Base-by-base conservation (phyloP, 1,140 invertebrate species). In the Mizuhopecten yessoensis region DNA sequence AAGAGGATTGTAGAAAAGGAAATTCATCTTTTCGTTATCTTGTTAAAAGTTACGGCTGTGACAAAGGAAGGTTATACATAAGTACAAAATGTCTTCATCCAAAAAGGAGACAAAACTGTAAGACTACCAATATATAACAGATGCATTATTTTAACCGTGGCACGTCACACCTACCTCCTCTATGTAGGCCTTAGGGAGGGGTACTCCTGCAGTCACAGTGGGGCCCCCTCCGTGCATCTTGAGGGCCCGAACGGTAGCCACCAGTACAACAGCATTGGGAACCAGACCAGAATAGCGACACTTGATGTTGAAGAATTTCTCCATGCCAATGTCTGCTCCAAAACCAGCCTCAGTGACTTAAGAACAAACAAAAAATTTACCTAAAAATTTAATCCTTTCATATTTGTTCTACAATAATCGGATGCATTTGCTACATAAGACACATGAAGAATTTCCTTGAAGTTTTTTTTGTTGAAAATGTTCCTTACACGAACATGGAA, bases 181-280 rank as follows among this genome's bases (percentile, higher is more conserved):
- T 3, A 97, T 97, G 95, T 99, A 99, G 94, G 98, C 98, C 87
- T 97, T 97, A 88, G 98, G 97, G 0, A 99, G 96, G 0, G 98
- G 98, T 29, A 97, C 96, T 0, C 99, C 99, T 5, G 99, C 97
- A 0, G 97, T 97, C 23, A 99, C 99, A 0, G 98, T 94, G 3
- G 99, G 98, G 0, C 99, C 99, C 89, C 99, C 99, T 29, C 99
- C 99, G 96, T 99, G 99, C 98, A 99, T 99, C 97, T 99, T 99
- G 34, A 99, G 97, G 23, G 99, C 99, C 94, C 99, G 97, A 20
- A 99, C 97, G 0, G 99, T 99, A 0, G 98, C 97, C 7, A 99
- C 99, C 34, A 99, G 97, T 0, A 99, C 99, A 33, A 99, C 98
- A 94, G 98, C 98, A 97, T 98, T 98, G 1, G 99, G 99, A n/a